These are phyloP conservation scores for Carassius gibelio DNA, from an alignment of 2,113 vertebrate genomes.

Conservation along the genomic window DNA sequence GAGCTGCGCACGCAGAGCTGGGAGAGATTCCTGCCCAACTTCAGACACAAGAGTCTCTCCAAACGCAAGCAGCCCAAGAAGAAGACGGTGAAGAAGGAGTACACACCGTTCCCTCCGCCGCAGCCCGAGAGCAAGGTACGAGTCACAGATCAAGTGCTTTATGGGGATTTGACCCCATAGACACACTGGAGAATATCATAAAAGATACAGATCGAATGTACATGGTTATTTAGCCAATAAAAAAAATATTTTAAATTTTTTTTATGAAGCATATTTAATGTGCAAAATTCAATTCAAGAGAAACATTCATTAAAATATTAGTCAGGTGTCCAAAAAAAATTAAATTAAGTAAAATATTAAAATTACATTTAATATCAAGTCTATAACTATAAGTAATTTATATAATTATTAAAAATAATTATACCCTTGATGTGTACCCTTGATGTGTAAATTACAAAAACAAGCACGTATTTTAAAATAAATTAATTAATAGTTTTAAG, in stretches of 20 bases:
- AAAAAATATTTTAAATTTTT: no score
- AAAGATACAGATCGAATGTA: background rate
- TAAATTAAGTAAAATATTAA: no score
- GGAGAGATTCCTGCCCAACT: conserved; percentile 95
- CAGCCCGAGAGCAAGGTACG: conserved; percentile 90
- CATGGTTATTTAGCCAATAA: background rate
- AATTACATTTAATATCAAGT: no score
- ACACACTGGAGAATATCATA: background rate
- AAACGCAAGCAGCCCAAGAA: conserved; percentile 93
- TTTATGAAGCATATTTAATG: background rate
- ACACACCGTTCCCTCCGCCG: conserved; percentile 92
- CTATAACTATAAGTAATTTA: no score
- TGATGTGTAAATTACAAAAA: no score
- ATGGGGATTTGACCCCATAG: background rate
- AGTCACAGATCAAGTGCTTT: background rate
- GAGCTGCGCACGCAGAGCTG: conserved; percentile 87
- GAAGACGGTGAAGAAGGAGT: conserved; percentile 89
- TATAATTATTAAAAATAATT: no score
- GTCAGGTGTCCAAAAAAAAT: background rate
- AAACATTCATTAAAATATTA: background rate
- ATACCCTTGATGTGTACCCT: no score
- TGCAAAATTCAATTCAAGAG: background rate
- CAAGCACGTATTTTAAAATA: no score
- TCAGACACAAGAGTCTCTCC: conserved; percentile 89
- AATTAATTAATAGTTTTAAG: no score